Conservation (phyloP, 2,797 vertebrate genomes). For the Sebastes steindachneri region DNA sequence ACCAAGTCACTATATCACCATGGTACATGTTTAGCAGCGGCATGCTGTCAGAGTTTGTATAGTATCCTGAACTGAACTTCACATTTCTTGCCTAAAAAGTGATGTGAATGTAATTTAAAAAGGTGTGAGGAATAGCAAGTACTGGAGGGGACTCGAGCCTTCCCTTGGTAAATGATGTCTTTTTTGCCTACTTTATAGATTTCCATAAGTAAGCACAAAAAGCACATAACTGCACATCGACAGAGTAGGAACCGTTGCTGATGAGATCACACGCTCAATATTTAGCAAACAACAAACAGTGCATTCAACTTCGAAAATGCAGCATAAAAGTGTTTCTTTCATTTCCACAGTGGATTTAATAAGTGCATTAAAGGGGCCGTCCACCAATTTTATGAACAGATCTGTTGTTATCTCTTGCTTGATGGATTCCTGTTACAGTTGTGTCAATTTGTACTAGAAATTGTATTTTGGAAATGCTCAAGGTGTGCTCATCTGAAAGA, state of each 20-base stretch:
- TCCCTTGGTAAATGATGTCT: neutral
- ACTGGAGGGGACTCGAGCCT: neutral
- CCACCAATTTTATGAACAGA: neutral
- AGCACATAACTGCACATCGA: neutral
- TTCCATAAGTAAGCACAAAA: neutral
- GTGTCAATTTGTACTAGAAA: neutral
- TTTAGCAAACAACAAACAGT: neutral
- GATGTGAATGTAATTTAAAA: neutral
- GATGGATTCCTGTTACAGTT: neutral
- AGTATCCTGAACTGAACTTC: neutral
- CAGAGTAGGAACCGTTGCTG: neutral
- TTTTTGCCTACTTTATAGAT: no score
- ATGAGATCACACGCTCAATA: neutral
- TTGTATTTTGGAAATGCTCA: neutral
- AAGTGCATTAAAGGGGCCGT: neutral
- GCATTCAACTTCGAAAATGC: neutral
- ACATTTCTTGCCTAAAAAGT: neutral
- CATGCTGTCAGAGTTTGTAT: neutral
- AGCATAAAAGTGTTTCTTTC: neutral
- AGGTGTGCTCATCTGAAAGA: neutral
- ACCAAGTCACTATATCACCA: conserved; percentile 1
- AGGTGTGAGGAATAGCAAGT: neutral
- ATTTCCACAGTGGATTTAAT: neutral
- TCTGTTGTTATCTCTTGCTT: neutral
- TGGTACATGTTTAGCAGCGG: neutral